These are phyloP conservation scores for Ladona fulva DNA, from an alignment of 1,140 invertebrate species.

Conservation along the genomic window DNA sequence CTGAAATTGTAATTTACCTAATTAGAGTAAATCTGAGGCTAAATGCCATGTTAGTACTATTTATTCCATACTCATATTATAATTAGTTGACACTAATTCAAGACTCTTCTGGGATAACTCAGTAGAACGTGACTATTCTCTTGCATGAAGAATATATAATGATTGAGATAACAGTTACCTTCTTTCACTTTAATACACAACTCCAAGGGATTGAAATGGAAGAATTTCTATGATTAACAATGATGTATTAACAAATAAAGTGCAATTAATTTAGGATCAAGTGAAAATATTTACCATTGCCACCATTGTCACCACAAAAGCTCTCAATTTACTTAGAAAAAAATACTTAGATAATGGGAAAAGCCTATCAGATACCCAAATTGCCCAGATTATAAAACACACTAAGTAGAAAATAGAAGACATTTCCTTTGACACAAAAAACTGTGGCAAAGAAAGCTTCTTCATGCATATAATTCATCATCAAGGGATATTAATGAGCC, in stretches of 20 bases:
- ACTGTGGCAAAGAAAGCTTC: neutral
- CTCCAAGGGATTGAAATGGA: neutral
- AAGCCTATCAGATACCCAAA: neutral
- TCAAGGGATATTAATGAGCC: neutral
- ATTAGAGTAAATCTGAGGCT: neutral
- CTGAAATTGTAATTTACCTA: neutral
- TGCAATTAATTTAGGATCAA: neutral
- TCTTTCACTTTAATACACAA: neutral
- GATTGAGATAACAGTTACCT: neutral
- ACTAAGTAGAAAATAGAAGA: constrained; percentile 3
- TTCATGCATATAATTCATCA: neutral
- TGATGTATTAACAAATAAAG: neutral
- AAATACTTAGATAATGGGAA: neutral
- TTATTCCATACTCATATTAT: neutral
- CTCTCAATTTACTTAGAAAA: neutral
- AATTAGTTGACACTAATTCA: neutral
- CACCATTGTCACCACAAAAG: constrained; percentile 8
- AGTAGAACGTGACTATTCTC: neutral
- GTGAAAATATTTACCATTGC: neutral
- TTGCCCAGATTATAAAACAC: neutral
- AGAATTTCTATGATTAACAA: neutral
- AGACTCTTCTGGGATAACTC: neutral
- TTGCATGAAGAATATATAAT: neutral
- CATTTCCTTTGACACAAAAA: neutral
- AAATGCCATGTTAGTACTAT: neutral